Conservation (phyloP, 2,113 vertebrate genomes). For the Athene noctua region DNA sequence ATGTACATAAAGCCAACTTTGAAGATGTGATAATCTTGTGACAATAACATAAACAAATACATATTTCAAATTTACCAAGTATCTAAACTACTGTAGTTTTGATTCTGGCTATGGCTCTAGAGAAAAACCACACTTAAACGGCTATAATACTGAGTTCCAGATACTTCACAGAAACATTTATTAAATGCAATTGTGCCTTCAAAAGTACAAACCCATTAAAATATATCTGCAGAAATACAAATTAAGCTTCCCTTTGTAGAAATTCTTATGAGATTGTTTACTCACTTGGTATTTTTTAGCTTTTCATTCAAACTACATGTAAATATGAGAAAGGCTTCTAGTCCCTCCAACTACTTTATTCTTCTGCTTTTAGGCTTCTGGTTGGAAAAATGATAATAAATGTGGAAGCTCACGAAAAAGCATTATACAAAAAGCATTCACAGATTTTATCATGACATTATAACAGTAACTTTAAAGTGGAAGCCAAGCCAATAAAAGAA, state of each 20-base stretch:
- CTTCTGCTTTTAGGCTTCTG: neutral
- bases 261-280: neutral
- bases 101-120: neutral
- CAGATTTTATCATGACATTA: neutral
- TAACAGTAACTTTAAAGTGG: neutral
- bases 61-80: neutral
- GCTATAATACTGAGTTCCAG: neutral
- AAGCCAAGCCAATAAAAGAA: neutral
- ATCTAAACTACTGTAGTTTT: neutral
- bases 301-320: neutral
- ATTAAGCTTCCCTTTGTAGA: neutral
- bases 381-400: slow-evolving; percentile 1
- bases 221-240: neutral
- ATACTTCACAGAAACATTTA: neutral
- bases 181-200: neutral
- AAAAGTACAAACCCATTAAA: neutral
- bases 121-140: neutral
- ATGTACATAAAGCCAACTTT: neutral
- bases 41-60: neutral
- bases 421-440: neutral
- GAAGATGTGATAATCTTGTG: neutral
- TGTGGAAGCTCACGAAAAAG: neutral
- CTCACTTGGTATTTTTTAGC: neutral
- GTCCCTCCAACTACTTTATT: neutral
- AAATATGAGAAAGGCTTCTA: neutral